These are phyloP conservation scores for Anhinga anhinga DNA, from an alignment of 2,113 vertebrate genomes.

Conservation along the genomic window DNA sequence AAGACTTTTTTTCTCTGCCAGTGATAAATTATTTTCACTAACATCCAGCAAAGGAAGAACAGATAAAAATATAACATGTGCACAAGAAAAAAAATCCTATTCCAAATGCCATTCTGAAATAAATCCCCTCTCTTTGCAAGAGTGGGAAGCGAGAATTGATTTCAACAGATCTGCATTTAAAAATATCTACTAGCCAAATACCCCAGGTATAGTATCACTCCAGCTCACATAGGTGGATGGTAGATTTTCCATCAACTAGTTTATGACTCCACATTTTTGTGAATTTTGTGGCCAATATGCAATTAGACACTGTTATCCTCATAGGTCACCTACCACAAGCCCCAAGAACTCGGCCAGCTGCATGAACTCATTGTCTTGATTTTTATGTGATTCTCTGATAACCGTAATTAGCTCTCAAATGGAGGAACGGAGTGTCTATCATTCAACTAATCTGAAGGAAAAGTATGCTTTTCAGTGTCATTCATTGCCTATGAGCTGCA, in stretches of 20 bases:
- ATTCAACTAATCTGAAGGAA: neutral
- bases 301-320: neutral
- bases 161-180: neutral
- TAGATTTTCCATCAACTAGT: neutral
- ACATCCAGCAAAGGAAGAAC: neutral
- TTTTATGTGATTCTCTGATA: neutral
- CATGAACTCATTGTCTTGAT: neutral
- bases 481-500: neutral
- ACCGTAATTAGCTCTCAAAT: neutral
- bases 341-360: neutral
- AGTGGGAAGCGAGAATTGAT: neutral
- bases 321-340: neutral
- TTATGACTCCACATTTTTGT: neutral
- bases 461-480: neutral
- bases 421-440: neutral
- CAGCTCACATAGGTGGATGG: neutral
- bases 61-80: neutral
- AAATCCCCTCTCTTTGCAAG: neutral
- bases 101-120: neutral
- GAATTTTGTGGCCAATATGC: neutral
- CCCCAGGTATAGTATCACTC: neutral
- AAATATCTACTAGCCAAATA: neutral
- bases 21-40: neutral
- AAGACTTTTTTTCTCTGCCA: neutral
- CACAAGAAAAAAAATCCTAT: neutral